Evolutionary conservation across 1,140 invertebrate species (phyloP).

Genomic region (Scylla paramamosain): DNA sequence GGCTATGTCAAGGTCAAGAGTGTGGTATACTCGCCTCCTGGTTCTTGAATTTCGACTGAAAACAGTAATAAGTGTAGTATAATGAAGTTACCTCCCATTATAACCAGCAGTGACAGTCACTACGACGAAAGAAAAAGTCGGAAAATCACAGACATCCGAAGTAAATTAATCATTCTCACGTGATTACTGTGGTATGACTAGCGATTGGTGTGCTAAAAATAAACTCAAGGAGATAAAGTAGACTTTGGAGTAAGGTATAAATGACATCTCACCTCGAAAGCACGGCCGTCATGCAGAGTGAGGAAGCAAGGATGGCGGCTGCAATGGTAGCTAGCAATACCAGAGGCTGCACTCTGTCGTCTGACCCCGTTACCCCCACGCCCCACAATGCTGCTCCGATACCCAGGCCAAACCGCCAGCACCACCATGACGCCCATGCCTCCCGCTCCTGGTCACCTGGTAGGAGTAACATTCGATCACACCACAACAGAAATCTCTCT

Average conservation of each 20-base stretch:
- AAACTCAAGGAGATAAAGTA: too few species aligned
- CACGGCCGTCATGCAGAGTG: conserved; percentile 44
- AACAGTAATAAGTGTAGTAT: neutral
- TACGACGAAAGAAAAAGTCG: too few species aligned
- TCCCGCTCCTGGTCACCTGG: conserved; percentile 70
- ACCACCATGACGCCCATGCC: conserved; percentile 72
- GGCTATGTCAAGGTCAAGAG: conserved; percentile 64
- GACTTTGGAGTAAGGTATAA: too few species aligned
- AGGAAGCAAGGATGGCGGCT: conserved; percentile 37
- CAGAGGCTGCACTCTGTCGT: neutral
- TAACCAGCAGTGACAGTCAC: too few species aligned
- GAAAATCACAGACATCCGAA: too few species aligned
- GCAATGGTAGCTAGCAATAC: conserved; percentile 46
- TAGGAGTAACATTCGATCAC: neutral
- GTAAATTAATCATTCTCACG: too few species aligned
- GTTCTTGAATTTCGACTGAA: conserved; percentile 43
- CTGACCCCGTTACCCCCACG: conserved; percentile 28
- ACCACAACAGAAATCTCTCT: neutral
- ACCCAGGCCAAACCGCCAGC: conserved; percentile 61
- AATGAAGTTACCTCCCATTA: neutral
- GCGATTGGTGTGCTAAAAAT: too few species aligned
- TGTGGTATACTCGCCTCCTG: conserved; percentile 58
- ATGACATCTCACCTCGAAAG: conserved; percentile 44
- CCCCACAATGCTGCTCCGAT: conserved; percentile 56
- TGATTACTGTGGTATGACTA: too few species aligned